Evolutionary conservation across 2,113 vertebrate genomes (phyloP).

Genomic region (Vanacampus margaritifer): DNA sequence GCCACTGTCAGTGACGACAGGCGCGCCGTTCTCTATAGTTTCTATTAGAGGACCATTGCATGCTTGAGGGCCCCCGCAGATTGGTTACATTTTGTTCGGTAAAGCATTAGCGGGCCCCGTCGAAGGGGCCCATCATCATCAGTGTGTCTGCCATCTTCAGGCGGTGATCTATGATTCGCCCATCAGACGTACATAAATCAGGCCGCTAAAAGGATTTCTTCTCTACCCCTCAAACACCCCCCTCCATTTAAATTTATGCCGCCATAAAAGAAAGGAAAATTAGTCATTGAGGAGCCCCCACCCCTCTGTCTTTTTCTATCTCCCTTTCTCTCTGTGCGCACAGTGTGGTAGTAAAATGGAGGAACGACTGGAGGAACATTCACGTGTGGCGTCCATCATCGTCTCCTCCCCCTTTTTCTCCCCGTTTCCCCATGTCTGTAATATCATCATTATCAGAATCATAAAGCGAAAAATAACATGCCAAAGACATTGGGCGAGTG

Average conservation of each 20-base stretch:
- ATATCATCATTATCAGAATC: constrained; percentile 73
- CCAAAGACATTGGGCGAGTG: constrained; percentile 40
- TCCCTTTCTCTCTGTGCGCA: constrained; percentile 41
- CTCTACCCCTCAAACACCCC: constrained; percentile 67
- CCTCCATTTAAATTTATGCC: constrained; percentile 77
- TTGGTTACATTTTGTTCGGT: constrained; percentile 83
- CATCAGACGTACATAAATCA: constrained; percentile 81
- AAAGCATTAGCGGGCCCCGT: constrained; percentile 76
- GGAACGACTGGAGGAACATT: constrained; percentile 55
- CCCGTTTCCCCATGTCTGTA: constrained; percentile 56
- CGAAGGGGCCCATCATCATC: constrained; percentile 77
- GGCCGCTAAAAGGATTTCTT: constrained; percentile 80
- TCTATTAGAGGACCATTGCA: constrained; percentile 80
- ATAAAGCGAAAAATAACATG: constrained; percentile 72
- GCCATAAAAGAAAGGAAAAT: constrained; percentile 77
- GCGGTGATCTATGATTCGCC: constrained; percentile 79
- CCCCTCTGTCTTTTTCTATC: constrained; percentile 42
- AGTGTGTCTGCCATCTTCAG: constrained; percentile 73
- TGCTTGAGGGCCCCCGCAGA: constrained; percentile 80
- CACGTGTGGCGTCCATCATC: constrained; percentile 54
- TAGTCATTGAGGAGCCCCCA: constrained; percentile 69
- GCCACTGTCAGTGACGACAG: constrained; percentile 58
- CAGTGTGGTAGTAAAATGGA: constrained; percentile 52
- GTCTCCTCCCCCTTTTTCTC: constrained; percentile 43
- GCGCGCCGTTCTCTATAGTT: constrained; percentile 77